These are phyloP conservation scores for Drosophila busckii DNA, from an alignment of 1,140 invertebrate genomes.

Conservation along the genomic window DNA sequence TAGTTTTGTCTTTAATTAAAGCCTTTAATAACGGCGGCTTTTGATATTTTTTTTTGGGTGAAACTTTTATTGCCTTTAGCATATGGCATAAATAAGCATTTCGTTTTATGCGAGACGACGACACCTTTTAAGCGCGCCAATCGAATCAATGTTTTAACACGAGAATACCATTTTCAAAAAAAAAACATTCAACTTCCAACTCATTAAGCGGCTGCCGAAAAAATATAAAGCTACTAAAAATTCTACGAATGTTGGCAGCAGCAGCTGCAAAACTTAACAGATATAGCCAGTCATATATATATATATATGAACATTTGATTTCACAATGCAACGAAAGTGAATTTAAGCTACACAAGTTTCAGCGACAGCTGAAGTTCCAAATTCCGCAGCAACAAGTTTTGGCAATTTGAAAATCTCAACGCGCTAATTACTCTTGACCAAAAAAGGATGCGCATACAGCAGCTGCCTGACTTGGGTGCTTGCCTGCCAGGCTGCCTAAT, in stretches of 20 bases:
- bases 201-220: constrained; percentile 65
- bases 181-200: too few relatives aligned
- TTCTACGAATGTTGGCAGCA: constrained; percentile 57
- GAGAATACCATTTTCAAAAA: constrained; percentile 73
- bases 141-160: constrained; percentile 77
- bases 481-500: constrained; percentile 57
- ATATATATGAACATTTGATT: too few relatives aligned
- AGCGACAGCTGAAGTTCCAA: background rate
- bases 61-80: constrained; percentile 55
- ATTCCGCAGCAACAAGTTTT: constrained; percentile 64
- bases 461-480: constrained; percentile 3
- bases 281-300: too few relatives aligned
- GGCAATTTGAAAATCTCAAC: constrained; percentile 78
- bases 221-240: constrained; percentile 43
- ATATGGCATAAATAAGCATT: constrained; percentile 11
- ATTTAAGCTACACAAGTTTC: constrained; percentile 32
- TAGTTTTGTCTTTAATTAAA: constrained; percentile 36
- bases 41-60: constrained; percentile 46
- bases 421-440: constrained; percentile 64
- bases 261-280: constrained; percentile 62
- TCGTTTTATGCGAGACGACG: constrained; percentile 47
- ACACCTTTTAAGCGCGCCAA: constrained; percentile 76
- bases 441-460: background rate
- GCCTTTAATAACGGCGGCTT: constrained; percentile 56
- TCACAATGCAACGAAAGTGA: constrained; percentile 73